A percentile compares a stretch with the other conserved stretches of the same genome.
Conservation (phyloP, 2,888 invertebrate species). For the Geophilus truncorum region DNA sequence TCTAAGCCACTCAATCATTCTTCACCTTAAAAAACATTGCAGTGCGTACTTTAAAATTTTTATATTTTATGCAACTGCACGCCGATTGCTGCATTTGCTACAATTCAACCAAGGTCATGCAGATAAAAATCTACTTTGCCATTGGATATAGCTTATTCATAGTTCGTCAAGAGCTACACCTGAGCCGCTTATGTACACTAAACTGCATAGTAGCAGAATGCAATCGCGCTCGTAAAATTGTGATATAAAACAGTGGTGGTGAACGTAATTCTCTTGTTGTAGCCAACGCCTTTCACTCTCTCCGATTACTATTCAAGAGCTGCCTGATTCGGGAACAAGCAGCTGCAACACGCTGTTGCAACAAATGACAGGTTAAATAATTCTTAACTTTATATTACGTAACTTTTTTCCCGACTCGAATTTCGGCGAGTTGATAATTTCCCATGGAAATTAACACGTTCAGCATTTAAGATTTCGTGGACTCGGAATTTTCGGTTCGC, state of each 20-base stretch:
- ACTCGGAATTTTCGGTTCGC: background rate
- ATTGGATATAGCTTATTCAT: background rate
- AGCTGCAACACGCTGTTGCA: background rate
- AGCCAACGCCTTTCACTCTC: constrained; percentile 11
- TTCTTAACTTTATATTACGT: background rate
- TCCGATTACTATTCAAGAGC: constrained; percentile 1
- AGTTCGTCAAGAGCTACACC: constrained; percentile 12
- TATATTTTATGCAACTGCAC: background rate
- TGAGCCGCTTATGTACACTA: background rate
- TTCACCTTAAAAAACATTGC: background rate
- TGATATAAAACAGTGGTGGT: background rate
- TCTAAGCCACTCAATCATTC: background rate
- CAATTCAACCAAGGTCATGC: background rate
- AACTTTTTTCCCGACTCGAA: too few species aligned
- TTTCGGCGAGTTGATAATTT: too few species aligned
- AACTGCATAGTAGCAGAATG: background rate
- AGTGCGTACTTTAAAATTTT: background rate
- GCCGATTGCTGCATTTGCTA: too few species aligned
- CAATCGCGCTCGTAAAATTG: constrained; percentile 18
- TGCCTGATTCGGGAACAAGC: background rate
- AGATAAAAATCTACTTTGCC: background rate
- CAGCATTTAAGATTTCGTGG: too few species aligned
- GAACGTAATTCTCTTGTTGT: background rate
- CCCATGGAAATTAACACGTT: too few species aligned
- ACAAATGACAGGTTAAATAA: background rate